Conservation (phyloP, 1,140 invertebrate species). For the Drosophila miranda region DNA sequence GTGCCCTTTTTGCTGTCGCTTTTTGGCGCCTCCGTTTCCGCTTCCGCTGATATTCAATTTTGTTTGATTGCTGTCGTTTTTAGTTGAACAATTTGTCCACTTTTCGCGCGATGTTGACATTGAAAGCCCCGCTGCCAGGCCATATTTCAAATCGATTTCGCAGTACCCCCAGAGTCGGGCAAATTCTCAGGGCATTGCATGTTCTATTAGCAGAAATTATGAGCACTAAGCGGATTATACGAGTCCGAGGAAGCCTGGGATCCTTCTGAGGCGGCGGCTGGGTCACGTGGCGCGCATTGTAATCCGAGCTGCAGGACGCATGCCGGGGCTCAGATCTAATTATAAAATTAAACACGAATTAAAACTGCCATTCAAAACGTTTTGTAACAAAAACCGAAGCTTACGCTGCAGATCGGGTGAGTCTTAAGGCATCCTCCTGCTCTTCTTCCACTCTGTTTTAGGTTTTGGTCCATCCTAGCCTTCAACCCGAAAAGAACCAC, state of each 20-base stretch:
- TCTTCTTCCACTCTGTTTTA: too few species aligned
- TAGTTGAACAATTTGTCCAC: conserved; percentile 74
- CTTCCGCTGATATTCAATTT: conserved; percentile 78
- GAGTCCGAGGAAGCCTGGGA: conserved; percentile 4
- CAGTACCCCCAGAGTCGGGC: not conserved
- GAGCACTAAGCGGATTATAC: conserved; percentile 64
- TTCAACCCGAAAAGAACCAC: too few species aligned
- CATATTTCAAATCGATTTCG: conserved; percentile 60
- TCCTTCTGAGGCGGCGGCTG: not conserved
- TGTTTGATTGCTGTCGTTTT: conserved; percentile 78
- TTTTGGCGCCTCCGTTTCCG: conserved; percentile 62
- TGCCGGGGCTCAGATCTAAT: conserved; percentile 69
- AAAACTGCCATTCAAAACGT: conserved; percentile 55
- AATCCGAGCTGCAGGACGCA: conserved; percentile 52
- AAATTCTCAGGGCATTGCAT: conserved; percentile 14
- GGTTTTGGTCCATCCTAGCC: too few species aligned
- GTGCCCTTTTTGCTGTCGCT: conserved; percentile 33
- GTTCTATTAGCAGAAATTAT: conserved; percentile 36
- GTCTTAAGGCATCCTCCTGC: too few species aligned
- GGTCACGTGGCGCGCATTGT: conserved; percentile 52
- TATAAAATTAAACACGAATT: conserved; percentile 78
- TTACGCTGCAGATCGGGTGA: not conserved
- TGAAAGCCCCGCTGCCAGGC: conserved; percentile 51
- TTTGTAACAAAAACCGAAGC: conserved; percentile 24
- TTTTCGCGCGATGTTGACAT: conserved; percentile 70